A percentile compares a stretch with the other conserved stretches of the same genome.
Evolutionary conservation across 2,113 vertebrate genomes (phyloP).

Genomic region (Atlantisia rogersi): DNA sequence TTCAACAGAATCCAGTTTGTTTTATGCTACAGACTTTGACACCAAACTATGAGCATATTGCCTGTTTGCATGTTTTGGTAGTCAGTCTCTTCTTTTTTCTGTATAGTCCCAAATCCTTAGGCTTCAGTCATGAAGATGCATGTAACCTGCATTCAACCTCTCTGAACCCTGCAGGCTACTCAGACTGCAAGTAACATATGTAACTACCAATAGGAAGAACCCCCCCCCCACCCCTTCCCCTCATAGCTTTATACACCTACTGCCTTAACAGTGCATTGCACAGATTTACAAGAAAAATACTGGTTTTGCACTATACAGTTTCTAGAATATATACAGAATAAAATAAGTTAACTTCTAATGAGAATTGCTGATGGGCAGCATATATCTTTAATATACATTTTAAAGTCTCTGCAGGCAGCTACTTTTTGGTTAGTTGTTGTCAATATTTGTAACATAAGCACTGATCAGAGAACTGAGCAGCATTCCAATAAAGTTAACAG

Average conservation of each 20-base stretch:
- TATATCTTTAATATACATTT: slow-evolving; percentile 83
- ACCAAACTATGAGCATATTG: slow-evolving; percentile 55
- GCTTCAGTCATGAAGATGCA: slow-evolving; percentile 57
- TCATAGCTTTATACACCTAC: slow-evolving; percentile 78
- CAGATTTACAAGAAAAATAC: slow-evolving; percentile 96
- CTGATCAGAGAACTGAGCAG: slow-evolving; percentile 89
- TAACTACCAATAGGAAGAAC: slow-evolving; percentile 35
- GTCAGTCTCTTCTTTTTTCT: not conserved
- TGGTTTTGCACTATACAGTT: slow-evolving; percentile 95
- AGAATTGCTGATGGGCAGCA: slow-evolving; percentile 88
- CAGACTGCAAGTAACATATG: slow-evolving; percentile 45
- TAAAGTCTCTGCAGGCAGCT: slow-evolving; percentile 97
- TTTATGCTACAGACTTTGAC: slow-evolving; percentile 70
- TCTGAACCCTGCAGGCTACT: slow-evolving; percentile 48
- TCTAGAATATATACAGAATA: slow-evolving; percentile 99
- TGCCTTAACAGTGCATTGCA: slow-evolving; percentile 94
- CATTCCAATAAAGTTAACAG: slow-evolving; percentile 92
- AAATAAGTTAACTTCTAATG: slow-evolving; percentile 98
- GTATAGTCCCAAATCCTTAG: slow-evolving; percentile 58
- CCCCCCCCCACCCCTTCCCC: not conserved
- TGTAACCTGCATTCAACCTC: slow-evolving; percentile 49
- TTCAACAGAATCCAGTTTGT: slow-evolving; percentile 74
- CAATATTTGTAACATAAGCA: slow-evolving; percentile 86
- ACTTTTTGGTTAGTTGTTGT: slow-evolving; percentile 98
- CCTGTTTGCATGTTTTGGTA: slow-evolving; percentile 67